These are phyloP conservation scores for Melanotus villosus DNA, from an alignment of 2,888 invertebrate species.

Conservation along the genomic window DNA sequence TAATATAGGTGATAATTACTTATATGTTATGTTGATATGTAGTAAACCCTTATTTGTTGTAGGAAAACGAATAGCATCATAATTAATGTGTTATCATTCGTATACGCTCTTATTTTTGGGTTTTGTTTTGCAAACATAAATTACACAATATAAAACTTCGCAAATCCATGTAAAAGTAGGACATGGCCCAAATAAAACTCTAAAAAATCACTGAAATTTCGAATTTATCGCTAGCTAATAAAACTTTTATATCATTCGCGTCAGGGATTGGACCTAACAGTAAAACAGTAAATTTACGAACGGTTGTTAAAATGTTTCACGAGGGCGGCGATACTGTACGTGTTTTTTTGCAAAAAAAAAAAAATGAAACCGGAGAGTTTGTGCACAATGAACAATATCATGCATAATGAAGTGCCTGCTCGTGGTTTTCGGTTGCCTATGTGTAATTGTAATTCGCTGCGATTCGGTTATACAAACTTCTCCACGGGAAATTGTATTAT, in stretches of 20 bases:
- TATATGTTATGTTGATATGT: too few species aligned
- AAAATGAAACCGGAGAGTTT: slow-evolving; percentile 33
- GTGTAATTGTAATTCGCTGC: slow-evolving; percentile 38
- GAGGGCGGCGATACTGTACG: slow-evolving; percentile 33
- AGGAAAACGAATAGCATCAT: too few species aligned
- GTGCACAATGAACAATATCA: slow-evolving; percentile 39
- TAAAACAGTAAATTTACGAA: slow-evolving; percentile 46
- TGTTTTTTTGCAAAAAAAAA: slow-evolving; percentile 41
- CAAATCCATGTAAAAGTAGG: neutral
- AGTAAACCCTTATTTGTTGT: too few species aligned
- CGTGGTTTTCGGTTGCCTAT: slow-evolving; percentile 37
- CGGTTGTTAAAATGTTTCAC: slow-evolving; percentile 42
- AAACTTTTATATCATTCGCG: slow-evolving; percentile 43
- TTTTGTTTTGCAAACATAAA: too few species aligned
- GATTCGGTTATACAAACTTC: slow-evolving; percentile 27
- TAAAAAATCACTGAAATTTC: slow-evolving; percentile 36
- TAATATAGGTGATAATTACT: too few species aligned
- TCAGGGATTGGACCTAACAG: slow-evolving; percentile 37
- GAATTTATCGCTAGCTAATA: slow-evolving; percentile 42
- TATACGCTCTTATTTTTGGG: too few species aligned
- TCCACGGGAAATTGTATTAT: slow-evolving; percentile 33
- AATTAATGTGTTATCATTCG: too few species aligned
- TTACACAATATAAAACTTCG: neutral
- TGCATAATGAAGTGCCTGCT: slow-evolving; percentile 42
- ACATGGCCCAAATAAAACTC: slow-evolving; percentile 5